A percentile compares a stretch with the other conserved stretches of the same genome.
phyloP scores from a whole-genome alignment of 2,113 vertebrate genomes.

The Shinisaurus crocodilurus region DNA sequence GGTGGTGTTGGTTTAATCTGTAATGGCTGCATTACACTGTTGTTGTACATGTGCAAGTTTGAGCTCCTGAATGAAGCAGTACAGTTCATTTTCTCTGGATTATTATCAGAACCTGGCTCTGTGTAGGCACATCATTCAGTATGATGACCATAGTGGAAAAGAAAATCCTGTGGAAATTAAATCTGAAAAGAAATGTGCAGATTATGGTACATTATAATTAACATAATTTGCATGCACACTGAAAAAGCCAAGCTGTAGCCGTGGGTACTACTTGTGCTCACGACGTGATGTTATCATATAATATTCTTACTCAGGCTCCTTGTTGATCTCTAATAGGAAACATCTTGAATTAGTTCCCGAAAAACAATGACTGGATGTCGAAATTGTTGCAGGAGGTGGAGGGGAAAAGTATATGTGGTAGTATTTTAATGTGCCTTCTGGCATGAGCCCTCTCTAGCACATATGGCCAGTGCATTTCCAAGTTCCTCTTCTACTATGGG shows the following conservation, averaged over 20 bases:
- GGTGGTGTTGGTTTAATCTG: neutral
- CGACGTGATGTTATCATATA: neutral
- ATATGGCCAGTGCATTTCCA: neutral
- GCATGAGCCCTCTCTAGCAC: neutral
- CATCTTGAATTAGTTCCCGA: neutral
- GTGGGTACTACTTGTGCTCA: neutral
- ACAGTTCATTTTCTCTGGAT: neutral
- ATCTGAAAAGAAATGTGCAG: neutral
- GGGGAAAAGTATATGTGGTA: neutral
- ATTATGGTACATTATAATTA: neutral
- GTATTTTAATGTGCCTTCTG: neutral
- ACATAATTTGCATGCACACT: neutral
- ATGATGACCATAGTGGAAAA: neutral
- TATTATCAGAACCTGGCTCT: neutral
- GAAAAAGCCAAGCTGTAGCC: neutral
- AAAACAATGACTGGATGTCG: neutral
- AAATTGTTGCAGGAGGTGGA: neutral
- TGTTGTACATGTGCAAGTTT: neutral
- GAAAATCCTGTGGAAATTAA: neutral
- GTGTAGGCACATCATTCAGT: neutral
- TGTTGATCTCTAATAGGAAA: slow-evolving; percentile 8
- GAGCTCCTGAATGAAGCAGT: too few relatives aligned
- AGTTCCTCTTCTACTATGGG: neutral
- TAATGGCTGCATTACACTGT: neutral
- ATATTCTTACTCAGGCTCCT: neutral